Base-by-base conservation (phyloP, 2,888 invertebrate species). In the Eupelmus urozonus region DNA sequence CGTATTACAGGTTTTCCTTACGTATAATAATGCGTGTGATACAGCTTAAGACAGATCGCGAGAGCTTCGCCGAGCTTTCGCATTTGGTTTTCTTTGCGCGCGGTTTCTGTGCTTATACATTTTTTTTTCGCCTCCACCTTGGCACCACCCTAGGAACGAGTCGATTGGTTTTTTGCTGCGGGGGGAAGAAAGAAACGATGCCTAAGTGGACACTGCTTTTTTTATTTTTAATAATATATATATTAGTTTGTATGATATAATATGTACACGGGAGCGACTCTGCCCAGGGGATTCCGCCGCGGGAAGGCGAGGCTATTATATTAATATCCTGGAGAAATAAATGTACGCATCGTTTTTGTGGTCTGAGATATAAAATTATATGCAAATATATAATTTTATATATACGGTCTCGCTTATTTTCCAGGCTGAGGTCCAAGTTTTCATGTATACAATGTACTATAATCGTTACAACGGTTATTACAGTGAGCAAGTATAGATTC, bases 301-400 rank as follows among this genome's bases (percentile, higher is more conserved):
- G 49, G 13, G 4, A 49, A 53, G 34, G 55, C 34, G 16, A 34
- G 3, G 9, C 34, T 5, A 34, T 5, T 34, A 34, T 34, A 34
- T 34, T 9, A 34, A 34, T 34, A 23, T 63, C 53, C 42, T 18
- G 53, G 40, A 53, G 20, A 51, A 45, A 59, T 34, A 57, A 27
- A 60, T 59, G 34, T 74, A 59, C 23, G 40, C 25, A 18, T 81
- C 66, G 77, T 70, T 67, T 60, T 71, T 65, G 60, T 40, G 23
- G 63, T 59, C 23, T 67, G 51, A 71, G 57, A 71, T 60, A 77
- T 71, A 77, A 63, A 77, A 59, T 63, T 71, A 66, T 77, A 77
- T 66, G 71, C 45, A 71, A 59, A 60, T 71, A 63, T 77, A 77
- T 60, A 77, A 71, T 71, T 71, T 71, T 71, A 70, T 77, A 65